Percentiles rank a stretch among this genome's conserved stretches.
These are phyloP conservation scores for Hiodon alosoides DNA, from an alignment of 2,113 vertebrate species.

Conservation along the genomic window DNA sequence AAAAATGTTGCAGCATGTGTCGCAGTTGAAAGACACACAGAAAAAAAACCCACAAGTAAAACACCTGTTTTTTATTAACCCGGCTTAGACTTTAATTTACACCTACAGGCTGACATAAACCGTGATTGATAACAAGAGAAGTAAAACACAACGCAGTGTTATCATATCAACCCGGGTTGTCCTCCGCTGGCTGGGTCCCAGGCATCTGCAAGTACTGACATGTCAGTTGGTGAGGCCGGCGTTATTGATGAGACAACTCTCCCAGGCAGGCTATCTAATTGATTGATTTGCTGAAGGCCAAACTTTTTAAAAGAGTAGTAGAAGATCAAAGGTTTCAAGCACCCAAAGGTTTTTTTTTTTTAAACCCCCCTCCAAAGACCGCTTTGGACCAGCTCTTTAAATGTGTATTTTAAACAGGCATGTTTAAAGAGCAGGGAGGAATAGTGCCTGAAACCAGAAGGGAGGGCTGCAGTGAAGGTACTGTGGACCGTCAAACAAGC, in stretches of 20 bases:
- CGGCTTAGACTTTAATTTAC: too few species aligned
- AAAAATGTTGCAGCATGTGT: too few species aligned
- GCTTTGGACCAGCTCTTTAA: slow-evolving; percentile 3
- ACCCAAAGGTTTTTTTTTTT: neutral
- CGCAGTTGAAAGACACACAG: too few species aligned
- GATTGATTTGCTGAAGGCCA: slow-evolving; percentile 20
- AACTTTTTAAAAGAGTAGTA: slow-evolving; percentile 20
- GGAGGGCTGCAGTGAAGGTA: neutral
- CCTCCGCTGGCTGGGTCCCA: neutral
- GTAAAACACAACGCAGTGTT: too few species aligned
- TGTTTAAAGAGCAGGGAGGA: slow-evolving; percentile 14
- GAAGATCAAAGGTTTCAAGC: slow-evolving; percentile 14
- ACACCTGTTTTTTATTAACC: too few species aligned
- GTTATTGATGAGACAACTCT: slow-evolving; percentile 16
- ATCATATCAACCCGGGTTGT: neutral
- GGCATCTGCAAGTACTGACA: neutral
- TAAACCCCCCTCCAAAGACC: neutral
- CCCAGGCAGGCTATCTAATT: slow-evolving; percentile 1
- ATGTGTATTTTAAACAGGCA: neutral
- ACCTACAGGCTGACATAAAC: too few species aligned
- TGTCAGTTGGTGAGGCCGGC: slow-evolving; percentile 6
- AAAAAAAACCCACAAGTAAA: too few species aligned
- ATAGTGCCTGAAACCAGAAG: neutral
- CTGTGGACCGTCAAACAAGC: neutral
- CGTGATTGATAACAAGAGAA: too few species aligned